Evolutionary conservation across 2,113 vertebrate genomes (phyloP).

Genomic region (Etia nguti): DNA sequence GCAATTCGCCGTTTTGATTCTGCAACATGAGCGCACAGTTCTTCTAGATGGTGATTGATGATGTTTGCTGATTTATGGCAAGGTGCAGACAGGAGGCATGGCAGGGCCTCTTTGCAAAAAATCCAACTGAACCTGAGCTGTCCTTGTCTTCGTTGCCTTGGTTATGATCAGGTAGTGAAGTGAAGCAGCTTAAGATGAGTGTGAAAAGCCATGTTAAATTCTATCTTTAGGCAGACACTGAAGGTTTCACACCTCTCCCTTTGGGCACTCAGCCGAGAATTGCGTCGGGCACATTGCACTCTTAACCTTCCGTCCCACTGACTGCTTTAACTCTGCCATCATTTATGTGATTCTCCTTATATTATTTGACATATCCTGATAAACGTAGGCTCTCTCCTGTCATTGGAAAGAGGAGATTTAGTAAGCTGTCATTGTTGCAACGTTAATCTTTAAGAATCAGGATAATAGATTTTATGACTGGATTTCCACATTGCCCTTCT

Average conservation of each 20-base stretch:
- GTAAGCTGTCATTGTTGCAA: background rate
- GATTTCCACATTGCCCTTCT: background rate
- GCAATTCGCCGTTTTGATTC: background rate
- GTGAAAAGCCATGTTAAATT: slow-evolving; percentile 64
- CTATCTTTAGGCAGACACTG: slow-evolving; percentile 32
- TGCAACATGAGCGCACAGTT: slow-evolving; percentile 15
- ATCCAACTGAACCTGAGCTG: slow-evolving; percentile 9
- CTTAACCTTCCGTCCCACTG: slow-evolving; percentile 34
- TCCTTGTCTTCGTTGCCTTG: slow-evolving; percentile 55
- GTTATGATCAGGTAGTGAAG: slow-evolving; percentile 52
- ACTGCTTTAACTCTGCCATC: background rate
- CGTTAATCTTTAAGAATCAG: background rate
- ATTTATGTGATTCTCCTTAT: background rate
- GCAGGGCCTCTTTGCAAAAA: background rate
- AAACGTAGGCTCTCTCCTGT: background rate
- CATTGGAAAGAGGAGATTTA: background rate
- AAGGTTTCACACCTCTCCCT: slow-evolving; percentile 56
- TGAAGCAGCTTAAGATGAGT: slow-evolving; percentile 22
- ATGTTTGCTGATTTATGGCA: slow-evolving; percentile 19
- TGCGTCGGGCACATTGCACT: slow-evolving; percentile 40
- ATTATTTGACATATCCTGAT: background rate
- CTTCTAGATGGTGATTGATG: slow-evolving; percentile 44
- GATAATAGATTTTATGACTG: background rate
- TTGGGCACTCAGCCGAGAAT: slow-evolving; percentile 14
- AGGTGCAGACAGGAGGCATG: background rate